Base-by-base conservation (phyloP, 2,888 invertebrate species). In the Empis stercorea region DNA sequence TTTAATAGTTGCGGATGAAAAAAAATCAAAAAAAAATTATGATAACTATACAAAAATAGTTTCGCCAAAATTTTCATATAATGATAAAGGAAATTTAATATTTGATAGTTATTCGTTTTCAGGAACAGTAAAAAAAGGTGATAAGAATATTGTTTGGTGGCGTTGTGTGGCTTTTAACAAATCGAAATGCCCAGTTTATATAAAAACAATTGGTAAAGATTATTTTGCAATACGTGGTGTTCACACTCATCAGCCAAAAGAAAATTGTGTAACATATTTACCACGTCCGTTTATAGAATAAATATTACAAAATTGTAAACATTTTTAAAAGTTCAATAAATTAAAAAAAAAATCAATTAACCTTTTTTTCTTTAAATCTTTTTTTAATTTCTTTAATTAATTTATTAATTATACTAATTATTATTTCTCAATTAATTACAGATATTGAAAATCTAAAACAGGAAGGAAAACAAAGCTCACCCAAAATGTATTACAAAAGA, bases 171-270 rank as follows among this genome's bases (percentile, higher is more conserved):
- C 53, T 11, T 60, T 64, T 36, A 56, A 56, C 16, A 64, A 61
- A 51, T 50, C 51, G 2, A 59, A 58, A 38, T 70, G 69, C 48
- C 50, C 58, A 2, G 61, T 63, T 0, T 52, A 55, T 0, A 54
- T 69, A 45, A 62, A 60, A 30, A 70, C 68, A 3, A 58, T 55
- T 37, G 57, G 58, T 4, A 68, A 67, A 51, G 4, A 52, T 2
- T 56, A 63, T 4, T 51, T 57, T 11, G 44, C 46, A 0, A 47
- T 58, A 9, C 58, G 56, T 30, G 61, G 61, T 4, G 40, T 45
- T 15, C 69, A 69, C 51, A 68, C 64, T 55, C 69, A 69, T 53
- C n/a, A 13, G 9, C n/a, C 34, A n/a, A 34, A n/a, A n/a, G n/a
- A 34, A n/a, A 13, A 34, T 34, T 34, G 2, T 34, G 7, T n/a